Percentiles rank a stretch among this genome's conserved stretches.
phyloP scores from a whole-genome alignment of 2,797 vertebrate species.

The Syndactyla subalaris region DNA sequence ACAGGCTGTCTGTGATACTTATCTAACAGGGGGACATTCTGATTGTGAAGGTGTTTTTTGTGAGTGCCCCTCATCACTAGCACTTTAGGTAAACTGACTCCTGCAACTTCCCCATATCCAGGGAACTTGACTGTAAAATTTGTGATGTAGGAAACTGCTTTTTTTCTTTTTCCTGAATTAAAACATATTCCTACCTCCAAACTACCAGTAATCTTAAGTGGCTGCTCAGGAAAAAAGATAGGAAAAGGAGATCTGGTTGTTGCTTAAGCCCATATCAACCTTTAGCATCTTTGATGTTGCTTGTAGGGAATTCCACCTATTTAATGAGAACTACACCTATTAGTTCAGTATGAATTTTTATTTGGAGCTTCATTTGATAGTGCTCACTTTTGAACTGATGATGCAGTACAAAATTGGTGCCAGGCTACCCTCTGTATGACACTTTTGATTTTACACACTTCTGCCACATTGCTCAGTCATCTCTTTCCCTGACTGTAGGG shows the following conservation, averaged over 20 bases:
- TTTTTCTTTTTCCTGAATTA: neutral
- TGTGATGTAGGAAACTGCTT: neutral
- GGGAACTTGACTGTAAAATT: neutral
- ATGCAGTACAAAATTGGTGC: neutral
- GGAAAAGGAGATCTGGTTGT: neutral
- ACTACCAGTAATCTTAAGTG: neutral
- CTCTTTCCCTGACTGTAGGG: neutral
- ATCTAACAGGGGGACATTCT: neutral
- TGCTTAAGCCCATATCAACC: neutral
- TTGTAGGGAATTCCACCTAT: neutral
- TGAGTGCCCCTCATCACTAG: neutral
- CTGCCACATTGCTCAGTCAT: neutral
- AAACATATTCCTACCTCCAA: neutral
- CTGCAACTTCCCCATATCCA: neutral
- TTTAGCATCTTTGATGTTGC: neutral
- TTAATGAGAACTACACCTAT: neutral
- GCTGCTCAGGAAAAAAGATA: neutral
- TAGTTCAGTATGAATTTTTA: neutral
- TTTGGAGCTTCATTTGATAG: neutral
- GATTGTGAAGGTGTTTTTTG: neutral
- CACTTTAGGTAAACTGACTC: neutral
- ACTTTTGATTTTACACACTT: neutral
- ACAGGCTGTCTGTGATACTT: neutral
- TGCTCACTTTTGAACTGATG: neutral
- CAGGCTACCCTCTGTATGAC: neutral